Evolutionary conservation across 2,113 vertebrate genomes (phyloP).

Genomic region (Astatoreochromis straeleni): DNA sequence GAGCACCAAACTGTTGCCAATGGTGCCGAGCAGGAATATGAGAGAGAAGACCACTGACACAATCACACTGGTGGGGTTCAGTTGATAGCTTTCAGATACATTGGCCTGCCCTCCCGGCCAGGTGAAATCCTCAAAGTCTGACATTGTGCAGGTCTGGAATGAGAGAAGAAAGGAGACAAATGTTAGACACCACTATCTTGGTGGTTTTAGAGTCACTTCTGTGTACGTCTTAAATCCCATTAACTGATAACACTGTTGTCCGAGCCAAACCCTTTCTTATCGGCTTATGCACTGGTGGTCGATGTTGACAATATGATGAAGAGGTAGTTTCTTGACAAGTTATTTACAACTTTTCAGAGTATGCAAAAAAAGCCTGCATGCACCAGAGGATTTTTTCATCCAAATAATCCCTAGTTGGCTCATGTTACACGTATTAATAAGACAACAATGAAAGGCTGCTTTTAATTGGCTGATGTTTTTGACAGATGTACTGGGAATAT

Average conservation of each 20-base stretch:
- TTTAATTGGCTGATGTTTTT: neutral
- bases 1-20: conserved; percentile 83
- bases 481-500: neutral
- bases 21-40: conserved; percentile 82
- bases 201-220: neutral
- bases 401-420: neutral
- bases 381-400: neutral
- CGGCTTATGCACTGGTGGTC: neutral
- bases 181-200: neutral
- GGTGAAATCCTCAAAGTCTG: conserved; percentile 75
- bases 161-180: neutral
- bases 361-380: neutral
- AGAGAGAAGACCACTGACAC: conserved; percentile 84
- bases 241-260: neutral
- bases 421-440: neutral
- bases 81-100: conserved; percentile 72
- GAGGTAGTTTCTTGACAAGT: neutral
- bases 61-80: conserved; percentile 78
- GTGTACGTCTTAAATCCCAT: neutral
- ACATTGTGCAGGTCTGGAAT: conserved; percentile 62
- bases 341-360: neutral
- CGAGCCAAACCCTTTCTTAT: neutral
- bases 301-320: neutral
- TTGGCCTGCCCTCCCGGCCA: conserved; percentile 67
- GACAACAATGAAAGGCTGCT: neutral